Percentiles rank a stretch among this genome's conserved stretches.
These are phyloP conservation scores for Clarias batrachus DNA, from an alignment of 2,113 vertebrate genomes.

Conservation along the genomic window DNA sequence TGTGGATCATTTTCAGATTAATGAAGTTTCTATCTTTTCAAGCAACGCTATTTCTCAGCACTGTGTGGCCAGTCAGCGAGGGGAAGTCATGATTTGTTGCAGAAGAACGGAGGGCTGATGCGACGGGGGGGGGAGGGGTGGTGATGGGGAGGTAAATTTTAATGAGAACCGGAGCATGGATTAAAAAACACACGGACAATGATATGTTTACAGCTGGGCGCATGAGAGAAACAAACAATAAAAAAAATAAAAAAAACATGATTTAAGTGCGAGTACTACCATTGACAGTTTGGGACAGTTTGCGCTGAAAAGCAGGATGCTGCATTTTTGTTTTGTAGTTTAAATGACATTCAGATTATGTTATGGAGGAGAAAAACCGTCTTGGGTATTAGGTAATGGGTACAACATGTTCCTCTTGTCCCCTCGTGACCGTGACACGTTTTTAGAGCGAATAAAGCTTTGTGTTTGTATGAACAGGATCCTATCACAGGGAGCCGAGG, in stretches of 20 bases:
- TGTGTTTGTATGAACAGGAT: slow-evolving; percentile 52
- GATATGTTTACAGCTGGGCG: neutral
- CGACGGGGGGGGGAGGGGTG: too few relatives aligned
- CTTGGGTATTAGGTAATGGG: slow-evolving; percentile 28
- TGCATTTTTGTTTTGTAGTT: neutral
- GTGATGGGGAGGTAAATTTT: too few relatives aligned
- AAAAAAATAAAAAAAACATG: too few relatives aligned
- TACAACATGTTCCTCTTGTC: slow-evolving; percentile 37
- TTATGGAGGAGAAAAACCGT: neutral
- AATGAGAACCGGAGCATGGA: neutral
- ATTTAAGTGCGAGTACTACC: neutral
- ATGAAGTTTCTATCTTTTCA: slow-evolving; percentile 59
- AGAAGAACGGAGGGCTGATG: neutral
- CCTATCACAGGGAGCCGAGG: slow-evolving; percentile 33
- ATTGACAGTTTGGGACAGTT: neutral
- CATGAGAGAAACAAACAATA: neutral
- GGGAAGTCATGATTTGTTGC: neutral
- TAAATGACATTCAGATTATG: slow-evolving; percentile 5
- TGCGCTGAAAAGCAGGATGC: neutral
- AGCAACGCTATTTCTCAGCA: neutral
- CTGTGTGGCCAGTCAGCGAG: neutral
- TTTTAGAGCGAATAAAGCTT: slow-evolving; percentile 45
- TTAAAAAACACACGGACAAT: neutral
- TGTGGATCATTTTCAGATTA: slow-evolving; percentile 69
- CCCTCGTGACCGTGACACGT: slow-evolving; percentile 37